Base-by-base conservation (phyloP, 2,888 invertebrate species). In the Trypoxylon attenuatum region DNA sequence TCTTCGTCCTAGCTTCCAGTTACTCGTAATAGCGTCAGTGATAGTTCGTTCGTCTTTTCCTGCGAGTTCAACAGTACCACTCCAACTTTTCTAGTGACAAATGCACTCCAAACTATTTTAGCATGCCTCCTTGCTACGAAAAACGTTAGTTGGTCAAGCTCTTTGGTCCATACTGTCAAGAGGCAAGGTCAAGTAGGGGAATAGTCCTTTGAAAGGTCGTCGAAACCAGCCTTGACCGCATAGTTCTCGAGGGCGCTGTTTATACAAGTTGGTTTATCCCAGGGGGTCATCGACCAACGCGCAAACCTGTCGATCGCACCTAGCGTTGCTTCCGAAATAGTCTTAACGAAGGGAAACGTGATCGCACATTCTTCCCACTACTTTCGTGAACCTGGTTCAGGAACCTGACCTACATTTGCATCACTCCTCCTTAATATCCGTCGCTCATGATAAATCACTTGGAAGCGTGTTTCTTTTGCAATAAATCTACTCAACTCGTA, bases 151-250 rank as follows among this genome's bases (percentile, higher is more conserved):
- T n/a, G n/a, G n/a, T n/a, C n/a, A n/a, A n/a, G n/a, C n/a, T n/a
- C n/a, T n/a, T n/a, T n/a, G n/a, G n/a, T n/a, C n/a, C n/a, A n/a
- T n/a, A n/a, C n/a, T n/a, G n/a, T n/a, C n/a, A n/a, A 16, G 18
- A 15, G 2, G 16, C 21, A 18, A 13, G 10, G 16, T 8, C 19
- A 2, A 16, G 0, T 22, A 16, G 47, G 21, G 10, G 18, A 39
- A n/a, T 2, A n/a, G 15, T 25, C 53, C 46, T 27, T 39, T 10
- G 6, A 27, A 18, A n/a, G 13, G 18, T 5, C 23, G 5, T 0
- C 1, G 10, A 3, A 2, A 10, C 10, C 69, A 70, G 65, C 77
- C 71, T 75, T 77, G 75, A 75, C 61, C 69, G 54, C 64, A 74
- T 69, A 76, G 63, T 66, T 68, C 56, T 60, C 50, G 60, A 73